phyloP scores from a whole-genome alignment of 2,888 invertebrate species.

The Papilio protenor region DNA sequence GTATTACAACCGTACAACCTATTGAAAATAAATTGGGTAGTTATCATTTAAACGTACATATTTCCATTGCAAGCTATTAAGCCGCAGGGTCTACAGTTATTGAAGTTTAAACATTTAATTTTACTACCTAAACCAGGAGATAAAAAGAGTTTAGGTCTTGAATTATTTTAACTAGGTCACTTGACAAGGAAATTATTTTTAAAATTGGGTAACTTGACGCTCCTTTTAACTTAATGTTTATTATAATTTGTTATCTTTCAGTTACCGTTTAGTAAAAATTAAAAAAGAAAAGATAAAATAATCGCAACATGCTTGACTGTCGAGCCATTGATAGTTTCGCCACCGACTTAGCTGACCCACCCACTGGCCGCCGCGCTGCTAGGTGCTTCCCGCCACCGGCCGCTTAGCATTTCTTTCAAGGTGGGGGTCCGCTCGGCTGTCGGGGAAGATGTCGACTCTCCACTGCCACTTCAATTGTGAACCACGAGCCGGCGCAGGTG shows the following conservation, averaged over 20 bases:
- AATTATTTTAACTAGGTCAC: slow-evolving; percentile 18
- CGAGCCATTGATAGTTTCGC: slow-evolving; percentile 41
- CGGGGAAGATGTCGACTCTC: not conserved
- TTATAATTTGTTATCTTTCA: not conserved
- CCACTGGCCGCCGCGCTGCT: slow-evolving; percentile 21
- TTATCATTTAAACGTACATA: too few species aligned
- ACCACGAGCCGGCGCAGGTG: slow-evolving; percentile 49
- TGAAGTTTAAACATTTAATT: not conserved
- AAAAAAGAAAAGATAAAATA: slow-evolving; percentile 7
- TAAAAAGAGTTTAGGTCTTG: not conserved
- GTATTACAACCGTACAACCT: too few species aligned
- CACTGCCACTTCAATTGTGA: slow-evolving; percentile 35
- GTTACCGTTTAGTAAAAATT: not conserved
- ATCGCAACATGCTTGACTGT: not conserved
- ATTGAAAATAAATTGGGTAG: too few species aligned
- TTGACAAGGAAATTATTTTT: not conserved
- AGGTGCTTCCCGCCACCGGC: slow-evolving; percentile 14
- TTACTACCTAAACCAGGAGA: not conserved
- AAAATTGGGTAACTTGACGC: too few species aligned
- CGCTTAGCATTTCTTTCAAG: slow-evolving; percentile 20
- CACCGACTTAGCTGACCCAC: slow-evolving; percentile 36
- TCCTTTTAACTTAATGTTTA: not conserved
- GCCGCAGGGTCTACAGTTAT: not conserved
- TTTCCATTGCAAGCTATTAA: not conserved
- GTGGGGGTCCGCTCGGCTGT: slow-evolving; percentile 38